Evolutionary conservation across 2,888 invertebrate species (phyloP).

Genomic region (Agrochola circellaris): DNA sequence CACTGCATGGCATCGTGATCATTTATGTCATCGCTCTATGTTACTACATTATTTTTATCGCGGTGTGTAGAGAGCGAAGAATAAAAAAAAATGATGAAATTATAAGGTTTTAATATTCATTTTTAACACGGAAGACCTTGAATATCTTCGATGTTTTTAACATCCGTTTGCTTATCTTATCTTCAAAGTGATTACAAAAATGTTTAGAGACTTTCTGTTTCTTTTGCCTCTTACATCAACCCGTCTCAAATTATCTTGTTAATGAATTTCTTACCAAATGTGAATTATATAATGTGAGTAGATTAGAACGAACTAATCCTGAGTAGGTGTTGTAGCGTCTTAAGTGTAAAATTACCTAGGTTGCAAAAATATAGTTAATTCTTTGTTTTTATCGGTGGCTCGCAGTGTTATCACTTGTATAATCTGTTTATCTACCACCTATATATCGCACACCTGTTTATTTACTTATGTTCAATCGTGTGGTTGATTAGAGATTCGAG

Average conservation of each 20-base stretch:
- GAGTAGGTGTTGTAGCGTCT: neutral
- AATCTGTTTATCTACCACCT: slow-evolving; percentile 51
- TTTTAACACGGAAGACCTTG: neutral
- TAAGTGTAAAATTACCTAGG: slow-evolving; percentile 9
- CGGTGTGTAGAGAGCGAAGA: slow-evolving; percentile 20
- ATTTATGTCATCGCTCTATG: slow-evolving; percentile 70
- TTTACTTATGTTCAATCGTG: slow-evolving; percentile 25
- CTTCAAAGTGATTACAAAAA: slow-evolving; percentile 38
- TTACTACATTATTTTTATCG: slow-evolving; percentile 50
- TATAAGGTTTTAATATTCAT: neutral
- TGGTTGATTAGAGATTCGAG: slow-evolving; percentile 20
- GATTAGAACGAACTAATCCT: slow-evolving; percentile 7
- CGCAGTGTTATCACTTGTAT: slow-evolving; percentile 40
- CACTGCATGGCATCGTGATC: slow-evolving; percentile 72
- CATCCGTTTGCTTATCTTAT: slow-evolving; percentile 49
- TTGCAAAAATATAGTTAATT: slow-evolving; percentile 31
- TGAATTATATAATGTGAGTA: slow-evolving; percentile 7
- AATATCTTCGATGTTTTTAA: slow-evolving; percentile 9
- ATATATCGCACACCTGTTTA: slow-evolving; percentile 45
- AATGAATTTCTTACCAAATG: slow-evolving; percentile 27
- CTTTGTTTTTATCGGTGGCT: slow-evolving; percentile 31
- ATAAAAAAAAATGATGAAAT: neutral
- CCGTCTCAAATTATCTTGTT: slow-evolving; percentile 34
- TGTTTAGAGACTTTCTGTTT: slow-evolving; percentile 14
- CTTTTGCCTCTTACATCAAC: slow-evolving; percentile 22